Conservation (phyloP, 2,888 invertebrate species). For the Leistus spinibarbis region DNA sequence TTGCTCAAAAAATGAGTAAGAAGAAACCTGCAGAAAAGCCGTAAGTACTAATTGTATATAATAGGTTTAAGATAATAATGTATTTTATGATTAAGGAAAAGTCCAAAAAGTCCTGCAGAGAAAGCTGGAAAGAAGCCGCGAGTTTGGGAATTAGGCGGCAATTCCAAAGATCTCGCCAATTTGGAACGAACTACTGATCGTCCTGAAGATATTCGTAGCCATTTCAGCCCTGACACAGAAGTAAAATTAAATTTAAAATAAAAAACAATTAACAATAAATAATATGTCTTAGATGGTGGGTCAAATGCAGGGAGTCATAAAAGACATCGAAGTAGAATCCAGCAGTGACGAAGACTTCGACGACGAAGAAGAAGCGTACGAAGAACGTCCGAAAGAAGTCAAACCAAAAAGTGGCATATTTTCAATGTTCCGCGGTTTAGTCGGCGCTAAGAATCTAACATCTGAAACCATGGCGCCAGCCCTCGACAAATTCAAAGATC, state of each 20-base stretch:
- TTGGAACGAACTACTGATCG: conserved; percentile 83
- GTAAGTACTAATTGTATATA: conserved; percentile 51
- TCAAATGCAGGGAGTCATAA: conserved; percentile 82
- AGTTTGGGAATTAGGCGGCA: conserved; percentile 88
- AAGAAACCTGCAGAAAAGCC: conserved; percentile 69
- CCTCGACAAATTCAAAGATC: conserved; percentile 93
- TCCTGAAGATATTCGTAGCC: conserved; percentile 67
- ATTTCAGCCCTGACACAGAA: conserved; percentile 68
- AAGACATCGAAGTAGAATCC: conserved; percentile 81
- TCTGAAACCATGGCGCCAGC: conserved; percentile 81
- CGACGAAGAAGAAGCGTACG: conserved; percentile 51
- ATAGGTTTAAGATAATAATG: background rate
- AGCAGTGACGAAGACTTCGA: conserved; percentile 70
- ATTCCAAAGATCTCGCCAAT: conserved; percentile 73
- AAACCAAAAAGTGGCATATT: conserved; percentile 69
- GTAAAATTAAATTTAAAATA: conserved; percentile 53
- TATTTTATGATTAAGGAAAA: conserved; percentile 50
- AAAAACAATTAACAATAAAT: background rate
- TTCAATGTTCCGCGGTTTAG: conserved; percentile 81
- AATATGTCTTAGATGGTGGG: conserved; percentile 69
- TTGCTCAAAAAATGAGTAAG: conserved; percentile 77
- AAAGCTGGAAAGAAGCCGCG: conserved; percentile 88
- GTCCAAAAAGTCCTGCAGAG: conserved; percentile 62
- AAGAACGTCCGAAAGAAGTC: conserved; percentile 39
- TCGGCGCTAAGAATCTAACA: conserved; percentile 87